Conservation (phyloP, 30 jellyfish, hydroid and myxozoan species). For the Calvadosia cruxmelitensis region DNA sequence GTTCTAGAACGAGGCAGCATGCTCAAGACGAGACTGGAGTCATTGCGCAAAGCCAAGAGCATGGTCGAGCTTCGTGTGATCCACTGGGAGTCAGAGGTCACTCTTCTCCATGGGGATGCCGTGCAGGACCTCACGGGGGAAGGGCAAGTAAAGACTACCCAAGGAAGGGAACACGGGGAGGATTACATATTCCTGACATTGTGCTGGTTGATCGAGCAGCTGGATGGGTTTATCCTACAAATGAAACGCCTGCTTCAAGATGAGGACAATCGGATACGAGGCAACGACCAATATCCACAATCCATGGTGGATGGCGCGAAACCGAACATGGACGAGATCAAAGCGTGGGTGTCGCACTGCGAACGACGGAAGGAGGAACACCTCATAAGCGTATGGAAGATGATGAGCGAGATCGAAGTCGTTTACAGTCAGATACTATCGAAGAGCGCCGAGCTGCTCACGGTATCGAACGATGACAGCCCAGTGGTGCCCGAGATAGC, state of each 20-base stretch:
- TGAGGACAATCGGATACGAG: neutral
- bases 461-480: no score
- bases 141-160: neutral
- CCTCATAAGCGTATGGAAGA: neutral
- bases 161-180: neutral
- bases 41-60: neutral
- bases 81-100: neutral
- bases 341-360: neutral
- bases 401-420: neutral
- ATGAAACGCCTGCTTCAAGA: neutral
- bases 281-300: neutral
- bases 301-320: neutral
- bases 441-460: neutral
- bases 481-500: no score
- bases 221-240: neutral
- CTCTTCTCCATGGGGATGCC: neutral
- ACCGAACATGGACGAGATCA: neutral
- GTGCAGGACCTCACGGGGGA: neutral
- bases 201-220: neutral
- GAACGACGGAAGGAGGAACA: neutral
- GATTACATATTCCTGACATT: neutral
- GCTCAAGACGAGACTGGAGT: neutral
- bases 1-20: no score
- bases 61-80: neutral
- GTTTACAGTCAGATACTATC: neutral